Evolutionary conservation across 2,888 invertebrate genomes (phyloP), one percentile per base, ranked within the genome.

Genomic region (Prionchulus punctatus): DNA sequence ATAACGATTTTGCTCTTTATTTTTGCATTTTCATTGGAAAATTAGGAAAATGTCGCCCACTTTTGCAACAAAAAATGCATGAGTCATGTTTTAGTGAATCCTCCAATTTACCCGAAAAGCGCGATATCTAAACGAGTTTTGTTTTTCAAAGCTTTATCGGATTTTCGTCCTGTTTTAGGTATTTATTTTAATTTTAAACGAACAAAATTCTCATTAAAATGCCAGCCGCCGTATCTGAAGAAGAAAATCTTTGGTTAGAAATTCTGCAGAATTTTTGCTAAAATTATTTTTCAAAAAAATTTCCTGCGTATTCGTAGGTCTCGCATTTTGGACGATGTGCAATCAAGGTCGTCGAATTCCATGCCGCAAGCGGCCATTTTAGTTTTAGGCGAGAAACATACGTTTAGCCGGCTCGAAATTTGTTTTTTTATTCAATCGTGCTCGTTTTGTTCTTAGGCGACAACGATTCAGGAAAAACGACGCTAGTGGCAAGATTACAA

Each of bases 391-490:
- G 42, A 43, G 56, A 42, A 4, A n/a, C 26, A 26, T n/a, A 26
- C n/a, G 21, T 52, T 52, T 43, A 45, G 23, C 4, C 12, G 7
- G 23, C 7, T 36, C 18, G 18, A 36, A 12, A 21, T 47, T 47
- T 47, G 12, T 47, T 12, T 49, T 49, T 28, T 7, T 28, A 49
- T 3, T 26, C 7, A 28, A 4, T 21, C 4, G 21, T 49, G 7
- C 18, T 23, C 23, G 12, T 12, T 45, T 45, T 27, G 27, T 25
- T 60, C 64, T 3, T 65, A 81, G 81, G 94, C 70, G 92, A 96
- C 72, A 91, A 90, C 79, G 90, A 94, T 77, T 86, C 87, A 68
- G 96, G 96, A n/a, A 96, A 96, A 78, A 94, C 94, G 45, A 92
- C 94, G 59, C 80, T 96, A 68, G 86, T 96, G 71, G 92, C 94